Evolutionary conservation across 1,140 invertebrate species (phyloP).

Genomic region (Latrodectus geometricus): DNA sequence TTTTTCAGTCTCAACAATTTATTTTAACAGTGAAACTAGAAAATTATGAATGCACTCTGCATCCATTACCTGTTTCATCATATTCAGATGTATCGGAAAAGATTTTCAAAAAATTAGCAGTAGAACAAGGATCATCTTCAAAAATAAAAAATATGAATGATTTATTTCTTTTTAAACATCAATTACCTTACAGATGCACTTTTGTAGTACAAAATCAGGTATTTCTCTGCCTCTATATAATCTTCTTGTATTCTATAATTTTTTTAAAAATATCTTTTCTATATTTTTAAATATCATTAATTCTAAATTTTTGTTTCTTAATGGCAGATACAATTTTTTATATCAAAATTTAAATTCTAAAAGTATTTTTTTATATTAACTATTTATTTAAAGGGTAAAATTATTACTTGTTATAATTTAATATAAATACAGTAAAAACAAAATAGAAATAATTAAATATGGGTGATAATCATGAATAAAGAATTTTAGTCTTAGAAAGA

Average conservation of each 20-base stretch:
- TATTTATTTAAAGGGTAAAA: no score
- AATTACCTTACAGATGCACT: conserved; percentile 20
- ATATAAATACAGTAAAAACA: no score
- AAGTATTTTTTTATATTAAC: no score
- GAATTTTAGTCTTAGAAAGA: no score
- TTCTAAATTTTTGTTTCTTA: no score
- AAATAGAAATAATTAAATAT: no score
- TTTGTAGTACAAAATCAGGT: conserved; percentile 52
- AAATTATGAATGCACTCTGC: not conserved
- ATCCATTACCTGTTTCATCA: conserved; percentile 23
- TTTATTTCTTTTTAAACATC: conserved; percentile 25
- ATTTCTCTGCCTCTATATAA: not conserved
- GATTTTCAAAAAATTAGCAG: conserved; percentile 38
- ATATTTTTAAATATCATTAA: no score
- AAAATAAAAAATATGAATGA: conserved; percentile 58
- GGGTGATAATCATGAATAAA: no score
- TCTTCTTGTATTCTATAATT: not conserved
- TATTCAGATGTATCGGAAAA: conserved; percentile 22
- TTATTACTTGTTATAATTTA: no score
- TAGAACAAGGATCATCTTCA: conserved; percentile 32
- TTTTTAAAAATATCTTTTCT: no score
- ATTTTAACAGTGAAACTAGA: conserved; percentile 3
- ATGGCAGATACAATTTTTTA: no score
- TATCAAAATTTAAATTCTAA: no score
- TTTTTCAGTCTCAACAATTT: conserved; percentile 23